A percentile compares a stretch with the other conserved stretches of the same genome.
These are phyloP conservation scores for Ctenodactylus gundi DNA, from an alignment of 2,113 vertebrate genomes.

Conservation along the genomic window DNA sequence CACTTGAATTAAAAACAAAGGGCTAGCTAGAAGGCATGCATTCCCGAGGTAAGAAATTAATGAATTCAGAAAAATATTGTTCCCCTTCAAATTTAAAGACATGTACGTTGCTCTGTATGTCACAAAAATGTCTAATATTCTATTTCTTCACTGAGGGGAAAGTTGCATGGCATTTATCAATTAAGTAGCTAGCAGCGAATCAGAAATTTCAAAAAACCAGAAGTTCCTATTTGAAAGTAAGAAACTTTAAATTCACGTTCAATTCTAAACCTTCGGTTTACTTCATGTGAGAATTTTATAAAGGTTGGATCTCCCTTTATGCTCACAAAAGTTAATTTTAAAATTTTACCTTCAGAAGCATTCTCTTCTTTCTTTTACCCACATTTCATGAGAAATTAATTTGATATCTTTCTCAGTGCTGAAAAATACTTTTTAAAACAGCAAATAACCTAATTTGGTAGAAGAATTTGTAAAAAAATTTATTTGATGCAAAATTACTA, in stretches of 20 bases:
- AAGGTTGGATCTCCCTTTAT: not conserved
- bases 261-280: not conserved
- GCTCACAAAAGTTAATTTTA: slow-evolving; percentile 11
- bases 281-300: not conserved
- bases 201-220: not conserved
- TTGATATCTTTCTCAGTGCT: not conserved
- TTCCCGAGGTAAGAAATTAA: slow-evolving; percentile 78
- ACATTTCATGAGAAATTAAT: not conserved
- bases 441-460: not conserved
- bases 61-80: slow-evolving; percentile 62
- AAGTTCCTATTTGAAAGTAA: slow-evolving; percentile 29
- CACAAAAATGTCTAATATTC: slow-evolving; percentile 42
- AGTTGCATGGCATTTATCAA: slow-evolving; percentile 66
- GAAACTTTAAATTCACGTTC: slow-evolving; percentile 22
- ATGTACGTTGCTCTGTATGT: slow-evolving; percentile 57
- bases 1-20: slow-evolving; percentile 74
- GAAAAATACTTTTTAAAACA: slow-evolving; percentile 32
- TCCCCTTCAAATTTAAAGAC: slow-evolving; percentile 69
- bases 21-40: slow-evolving; percentile 67
- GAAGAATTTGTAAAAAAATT: not conserved
- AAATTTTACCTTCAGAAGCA: not conserved
- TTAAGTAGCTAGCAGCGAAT: slow-evolving; percentile 19
- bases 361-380: not conserved
- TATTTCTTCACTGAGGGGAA: slow-evolving; percentile 40
- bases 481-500: not conserved